These are phyloP conservation scores for Sparus aurata DNA, from an alignment of 2,797 vertebrate genomes.

Conservation along the genomic window DNA sequence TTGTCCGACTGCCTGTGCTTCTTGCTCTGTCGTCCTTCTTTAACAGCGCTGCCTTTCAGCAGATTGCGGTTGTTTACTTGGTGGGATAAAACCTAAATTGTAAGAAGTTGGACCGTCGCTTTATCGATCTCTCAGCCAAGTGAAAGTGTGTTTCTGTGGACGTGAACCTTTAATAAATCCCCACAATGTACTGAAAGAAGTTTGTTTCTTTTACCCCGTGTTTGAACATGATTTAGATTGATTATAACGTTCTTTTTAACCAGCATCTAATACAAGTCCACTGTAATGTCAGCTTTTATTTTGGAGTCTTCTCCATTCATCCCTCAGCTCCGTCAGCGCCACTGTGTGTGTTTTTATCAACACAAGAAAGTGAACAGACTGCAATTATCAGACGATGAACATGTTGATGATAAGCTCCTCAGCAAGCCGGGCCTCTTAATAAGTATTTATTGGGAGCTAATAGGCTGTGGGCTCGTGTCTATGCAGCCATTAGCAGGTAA, in stretches of 20 bases:
- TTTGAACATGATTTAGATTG: neutral
- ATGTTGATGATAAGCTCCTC: constrained; percentile 70
- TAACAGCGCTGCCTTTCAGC: too few relatives aligned
- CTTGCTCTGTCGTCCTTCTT: too few relatives aligned
- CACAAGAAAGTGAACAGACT: constrained; percentile 48
- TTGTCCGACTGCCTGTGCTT: too few relatives aligned
- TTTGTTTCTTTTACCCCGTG: neutral
- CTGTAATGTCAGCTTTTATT: neutral
- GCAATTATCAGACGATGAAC: constrained; percentile 56
- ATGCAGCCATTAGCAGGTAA: constrained; percentile 80
- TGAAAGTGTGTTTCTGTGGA: too few relatives aligned
- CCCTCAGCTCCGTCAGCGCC: neutral
- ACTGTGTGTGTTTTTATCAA: constrained; percentile 9
- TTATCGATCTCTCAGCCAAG: neutral
- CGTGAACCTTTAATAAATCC: too few relatives aligned
- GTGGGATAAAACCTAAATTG: neutral
- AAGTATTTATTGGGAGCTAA: constrained; percentile 80
- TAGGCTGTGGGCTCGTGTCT: constrained; percentile 74
- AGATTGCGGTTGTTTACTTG: neutral
- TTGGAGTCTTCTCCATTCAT: too few relatives aligned
- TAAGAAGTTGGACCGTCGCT: too few relatives aligned
- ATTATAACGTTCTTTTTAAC: neutral
- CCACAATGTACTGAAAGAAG: neutral
- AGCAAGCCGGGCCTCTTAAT: constrained; percentile 70
- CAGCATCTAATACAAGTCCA: neutral